Evolutionary conservation across 1,140 invertebrate genomes (phyloP).

Genomic region (Cotesia chilonis): DNA sequence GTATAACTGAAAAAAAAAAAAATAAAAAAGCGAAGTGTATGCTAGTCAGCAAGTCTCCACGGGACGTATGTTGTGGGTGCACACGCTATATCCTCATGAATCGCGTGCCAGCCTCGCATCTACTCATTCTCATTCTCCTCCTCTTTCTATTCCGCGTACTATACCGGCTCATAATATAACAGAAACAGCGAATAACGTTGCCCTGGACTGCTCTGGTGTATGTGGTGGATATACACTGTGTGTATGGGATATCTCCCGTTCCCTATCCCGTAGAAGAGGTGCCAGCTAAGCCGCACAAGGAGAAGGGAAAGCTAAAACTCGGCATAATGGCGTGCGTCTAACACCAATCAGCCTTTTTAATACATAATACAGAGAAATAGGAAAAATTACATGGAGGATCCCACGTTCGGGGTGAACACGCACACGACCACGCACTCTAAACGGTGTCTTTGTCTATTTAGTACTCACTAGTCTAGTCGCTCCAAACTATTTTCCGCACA

Average conservation of each 20-base stretch:
- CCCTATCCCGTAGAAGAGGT: background rate
- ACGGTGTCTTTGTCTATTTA: no score
- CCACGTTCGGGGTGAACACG: conserved; percentile 36
- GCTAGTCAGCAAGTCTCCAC: conserved; percentile 18
- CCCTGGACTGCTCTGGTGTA: background rate
- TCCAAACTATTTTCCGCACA: no score
- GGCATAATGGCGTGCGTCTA: conserved; percentile 38
- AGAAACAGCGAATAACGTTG: no score
- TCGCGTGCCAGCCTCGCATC: conserved; percentile 52
- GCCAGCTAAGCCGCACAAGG: background rate
- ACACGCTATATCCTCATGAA: conserved; percentile 40
- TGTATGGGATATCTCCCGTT: background rate
- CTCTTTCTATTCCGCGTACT: background rate
- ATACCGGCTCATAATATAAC: background rate
- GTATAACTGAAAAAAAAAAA: no score
- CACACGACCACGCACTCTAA: conserved; percentile 14
- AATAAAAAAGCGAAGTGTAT: background rate
- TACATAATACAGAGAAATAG: no score
- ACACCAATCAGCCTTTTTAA: conserved; percentile 24
- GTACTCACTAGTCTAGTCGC: no score
- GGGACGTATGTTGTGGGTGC: conserved; percentile 31
- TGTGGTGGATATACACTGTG: background rate
- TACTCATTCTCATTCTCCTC: conserved; percentile 16
- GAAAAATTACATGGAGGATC: conserved; percentile 38
- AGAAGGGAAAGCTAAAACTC: conserved; percentile 25